These are phyloP conservation scores for Geococcyx californianus DNA, from an alignment of 2,113 vertebrate genomes.

Conservation along the genomic window DNA sequence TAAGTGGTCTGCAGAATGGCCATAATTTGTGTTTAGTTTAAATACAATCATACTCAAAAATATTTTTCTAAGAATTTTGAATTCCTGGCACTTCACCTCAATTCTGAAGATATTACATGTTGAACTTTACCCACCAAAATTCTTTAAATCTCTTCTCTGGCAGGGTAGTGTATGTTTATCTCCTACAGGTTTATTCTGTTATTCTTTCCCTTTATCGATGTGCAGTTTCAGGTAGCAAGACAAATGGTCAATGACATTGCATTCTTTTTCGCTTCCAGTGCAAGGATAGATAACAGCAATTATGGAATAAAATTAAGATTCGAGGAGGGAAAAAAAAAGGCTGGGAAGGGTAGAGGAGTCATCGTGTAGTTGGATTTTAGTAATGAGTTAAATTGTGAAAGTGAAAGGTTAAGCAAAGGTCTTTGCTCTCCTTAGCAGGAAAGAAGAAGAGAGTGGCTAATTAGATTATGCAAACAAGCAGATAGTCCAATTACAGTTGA, in stretches of 20 bases:
- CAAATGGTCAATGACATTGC: neutral
- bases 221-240: neutral
- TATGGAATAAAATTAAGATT: neutral
- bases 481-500: conserved; percentile 20
- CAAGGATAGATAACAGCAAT: neutral
- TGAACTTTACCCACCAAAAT: neutral
- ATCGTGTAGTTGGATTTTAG: neutral
- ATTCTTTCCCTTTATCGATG: neutral
- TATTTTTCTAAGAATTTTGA: neutral
- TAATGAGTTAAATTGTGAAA: conserved; percentile 25
- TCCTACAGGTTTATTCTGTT: neutral
- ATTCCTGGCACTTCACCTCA: neutral
- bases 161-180: neutral
- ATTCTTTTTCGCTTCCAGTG: neutral
- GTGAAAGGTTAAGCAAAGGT: conserved; percentile 50
- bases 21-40: neutral
- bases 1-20: neutral
- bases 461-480: conserved; percentile 48
- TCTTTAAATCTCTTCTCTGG: neutral
- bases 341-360: neutral
- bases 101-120: neutral
- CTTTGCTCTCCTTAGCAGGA: neutral
- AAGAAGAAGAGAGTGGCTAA: conserved; percentile 52
- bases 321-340: neutral
- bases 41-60: neutral